Percentiles rank a stretch among this genome's conserved stretches.
These are phyloP conservation scores for Smittia sp. DNA, from an alignment of 2,888 invertebrate genomes.

Conservation along the genomic window DNA sequence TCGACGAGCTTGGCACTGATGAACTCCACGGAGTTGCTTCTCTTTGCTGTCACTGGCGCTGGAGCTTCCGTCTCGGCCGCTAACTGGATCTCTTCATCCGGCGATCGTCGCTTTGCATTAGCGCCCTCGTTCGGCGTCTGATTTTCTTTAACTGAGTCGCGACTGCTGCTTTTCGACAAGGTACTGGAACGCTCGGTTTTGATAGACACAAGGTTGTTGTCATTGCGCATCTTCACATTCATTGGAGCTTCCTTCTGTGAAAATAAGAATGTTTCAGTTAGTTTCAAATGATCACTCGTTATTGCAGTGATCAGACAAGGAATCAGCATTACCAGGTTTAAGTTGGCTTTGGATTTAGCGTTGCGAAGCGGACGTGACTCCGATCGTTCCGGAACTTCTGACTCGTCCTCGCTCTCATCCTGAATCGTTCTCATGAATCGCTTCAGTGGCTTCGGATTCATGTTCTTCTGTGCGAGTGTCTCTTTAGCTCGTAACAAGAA, in stretches of 20 bases:
- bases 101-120: neutral
- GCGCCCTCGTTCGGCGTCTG: neutral
- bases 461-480: neutral
- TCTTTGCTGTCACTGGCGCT: neutral
- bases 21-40: constrained; percentile 30
- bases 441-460: constrained; percentile 32
- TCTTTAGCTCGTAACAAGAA: constrained; percentile 8
- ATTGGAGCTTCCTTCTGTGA: constrained; percentile 27
- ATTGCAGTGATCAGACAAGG: too few relatives aligned
- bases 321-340: constrained; percentile 33
- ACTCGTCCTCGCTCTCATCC: neutral
- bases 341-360: constrained; percentile 19
- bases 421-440: neutral
- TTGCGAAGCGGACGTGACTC: constrained; percentile 13
- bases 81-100: constrained; percentile 20
- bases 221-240: constrained; percentile 26
- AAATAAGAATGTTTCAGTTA: too few relatives aligned
- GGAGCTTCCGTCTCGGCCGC: neutral
- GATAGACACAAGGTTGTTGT: constrained; percentile 5
- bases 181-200: constrained; percentile 17
- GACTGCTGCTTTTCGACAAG: neutral
- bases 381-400: neutral
- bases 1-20: constrained; percentile 14
- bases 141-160: constrained; percentile 30
- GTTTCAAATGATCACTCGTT: too few relatives aligned